Percentiles rank a stretch among this genome's conserved stretches.
phyloP scores from a whole-genome alignment of 1,140 invertebrate species.

The Leptonema lineaticorne region DNA sequence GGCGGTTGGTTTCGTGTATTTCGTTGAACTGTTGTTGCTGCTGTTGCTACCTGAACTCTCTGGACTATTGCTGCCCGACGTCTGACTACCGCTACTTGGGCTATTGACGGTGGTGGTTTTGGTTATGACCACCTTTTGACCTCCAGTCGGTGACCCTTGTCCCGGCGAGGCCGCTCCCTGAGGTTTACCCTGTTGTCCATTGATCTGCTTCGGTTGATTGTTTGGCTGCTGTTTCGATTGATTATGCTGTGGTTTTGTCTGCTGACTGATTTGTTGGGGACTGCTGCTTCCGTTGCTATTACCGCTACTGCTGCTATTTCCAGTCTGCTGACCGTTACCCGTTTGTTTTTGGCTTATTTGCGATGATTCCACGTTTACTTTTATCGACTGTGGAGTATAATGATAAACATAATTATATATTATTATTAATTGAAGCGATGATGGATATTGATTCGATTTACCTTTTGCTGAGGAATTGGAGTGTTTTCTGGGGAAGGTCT shows the following conservation, averaged over 20 bases:
- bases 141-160: background rate
- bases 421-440: too few species aligned
- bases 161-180: background rate
- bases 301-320: background rate
- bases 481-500: conserved; percentile 22
- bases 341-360: background rate
- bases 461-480: conserved; percentile 21
- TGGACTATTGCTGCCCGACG: conserved; percentile 27
- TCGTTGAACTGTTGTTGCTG: conserved; percentile 44
- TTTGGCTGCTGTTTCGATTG: background rate
- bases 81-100: background rate
- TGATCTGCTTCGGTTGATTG: background rate
- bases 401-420: too few species aligned
- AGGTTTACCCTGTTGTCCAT: conserved; percentile 28
- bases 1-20: conserved; percentile 35
- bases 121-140: background rate
- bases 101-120: background rate
- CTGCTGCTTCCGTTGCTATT: background rate
- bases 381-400: conserved; percentile 3
- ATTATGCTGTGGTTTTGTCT: background rate
- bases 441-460: too few species aligned
- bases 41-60: conserved; percentile 47
- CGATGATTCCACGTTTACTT: conserved; percentile 11
- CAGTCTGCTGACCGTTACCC: background rate
- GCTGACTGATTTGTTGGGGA: background rate